A percentile compares a stretch with the other conserved stretches of the same genome.
phyloP scores from a whole-genome alignment of 2,888 invertebrate genomes.

The Strigamia maritima region DNA sequence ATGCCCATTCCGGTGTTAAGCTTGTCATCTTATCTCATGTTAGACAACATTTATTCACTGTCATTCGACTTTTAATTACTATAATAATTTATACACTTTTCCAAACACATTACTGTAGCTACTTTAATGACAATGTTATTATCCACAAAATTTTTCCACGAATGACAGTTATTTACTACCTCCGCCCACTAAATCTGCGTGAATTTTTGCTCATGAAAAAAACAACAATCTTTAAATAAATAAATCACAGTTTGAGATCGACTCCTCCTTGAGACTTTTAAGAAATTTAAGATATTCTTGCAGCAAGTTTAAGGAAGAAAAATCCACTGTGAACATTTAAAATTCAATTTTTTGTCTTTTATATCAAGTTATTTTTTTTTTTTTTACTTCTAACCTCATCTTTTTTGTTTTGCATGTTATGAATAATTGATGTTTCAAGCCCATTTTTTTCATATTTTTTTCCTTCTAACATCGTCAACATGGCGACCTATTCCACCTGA shows the following conservation, averaged over 20 bases:
- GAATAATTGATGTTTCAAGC: conserved; percentile 31
- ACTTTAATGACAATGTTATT: too few relatives aligned
- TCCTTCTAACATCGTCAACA: conserved; percentile 6
- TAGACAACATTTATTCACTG: background rate
- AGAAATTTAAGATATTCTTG: background rate
- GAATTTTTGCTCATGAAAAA: conserved; percentile 20
- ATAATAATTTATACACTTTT: background rate
- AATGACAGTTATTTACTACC: background rate
- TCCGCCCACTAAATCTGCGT: background rate
- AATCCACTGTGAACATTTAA: background rate
- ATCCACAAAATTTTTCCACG: too few relatives aligned
- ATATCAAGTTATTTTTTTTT: background rate
- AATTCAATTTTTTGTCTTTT: conserved; percentile 22
- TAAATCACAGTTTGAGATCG: background rate
- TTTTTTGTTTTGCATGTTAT: conserved; percentile 32
- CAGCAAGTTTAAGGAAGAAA: background rate
- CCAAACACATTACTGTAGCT: too few relatives aligned
- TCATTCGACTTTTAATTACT: background rate
- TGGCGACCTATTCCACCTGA: conserved; percentile 8
- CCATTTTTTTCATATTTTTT: background rate
- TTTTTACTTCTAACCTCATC: background rate
- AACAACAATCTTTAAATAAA: conserved; percentile 6
- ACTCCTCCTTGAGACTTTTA: background rate
- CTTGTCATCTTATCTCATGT: background rate
- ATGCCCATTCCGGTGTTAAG: background rate